Base-by-base conservation (phyloP, 2,797 vertebrate genomes). In the Phalloptychus januarius region DNA sequence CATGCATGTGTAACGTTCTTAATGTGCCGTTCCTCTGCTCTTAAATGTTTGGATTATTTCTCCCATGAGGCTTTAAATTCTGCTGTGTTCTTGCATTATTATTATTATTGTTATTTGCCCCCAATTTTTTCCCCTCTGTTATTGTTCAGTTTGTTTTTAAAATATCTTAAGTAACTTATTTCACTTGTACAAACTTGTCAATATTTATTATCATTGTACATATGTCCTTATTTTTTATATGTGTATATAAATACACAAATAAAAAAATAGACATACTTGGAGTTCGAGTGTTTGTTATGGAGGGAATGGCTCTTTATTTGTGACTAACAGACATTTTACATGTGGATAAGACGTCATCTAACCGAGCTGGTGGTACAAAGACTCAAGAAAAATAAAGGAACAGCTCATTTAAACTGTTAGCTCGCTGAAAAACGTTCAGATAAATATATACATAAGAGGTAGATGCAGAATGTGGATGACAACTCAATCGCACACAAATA, bases 201-300 rank as follows among this genome's bases (percentile, higher is more conserved):
- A 95, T 96, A 96, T 96, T 96, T 96, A 96, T 96, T 96, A 95
- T 91, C 95, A 95, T 93, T 96, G 96, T 96, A 96, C 92, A 96
- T 96, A 96, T 92, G 91, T 96, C 92, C 95, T 95, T 96, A 96
- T 96, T 96, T 96, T 96, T 96, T 95, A 96, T 96, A 96, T 95
- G 95, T 96, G 95, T 96, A 95, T 93, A 96, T 93, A 94, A 44
- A 70, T 94, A 95, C 95, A 95, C 94, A 91, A 96, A 96, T 96
- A 96, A 96, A 96, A 94, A 93, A 94, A 94, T 92, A 94, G 92
- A 93, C 92, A 93, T 93, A 89, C 84, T 87, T 79, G 33, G 73
- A 65, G 75, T 84, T 84, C 93, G 80, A 63, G 75, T 79, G 4
- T 84, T 79, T 85, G 28, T 79, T 72, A 13, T 78, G 65, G 28